Percentiles rank a stretch among this genome's conserved stretches.
Conservation (phyloP, 2,113 vertebrate genomes). For the Prunella fulvescens region DNA sequence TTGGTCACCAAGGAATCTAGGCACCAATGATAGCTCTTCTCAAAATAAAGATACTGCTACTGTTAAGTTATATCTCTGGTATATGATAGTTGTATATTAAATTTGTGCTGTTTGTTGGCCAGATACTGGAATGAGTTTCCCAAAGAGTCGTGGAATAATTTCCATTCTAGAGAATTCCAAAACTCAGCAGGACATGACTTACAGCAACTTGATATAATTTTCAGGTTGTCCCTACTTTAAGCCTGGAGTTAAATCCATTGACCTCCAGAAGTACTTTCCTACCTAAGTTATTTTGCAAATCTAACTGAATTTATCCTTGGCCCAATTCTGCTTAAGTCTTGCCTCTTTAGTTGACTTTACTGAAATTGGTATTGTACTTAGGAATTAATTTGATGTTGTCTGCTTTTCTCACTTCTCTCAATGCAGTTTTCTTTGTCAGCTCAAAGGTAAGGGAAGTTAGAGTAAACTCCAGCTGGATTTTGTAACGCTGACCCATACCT, state of each 20-base stretch:
- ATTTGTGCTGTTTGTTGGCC: neutral
- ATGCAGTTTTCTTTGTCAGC: neutral
- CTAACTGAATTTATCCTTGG: neutral
- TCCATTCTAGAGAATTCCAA: neutral
- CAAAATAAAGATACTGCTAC: neutral
- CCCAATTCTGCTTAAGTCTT: neutral
- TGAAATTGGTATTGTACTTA: neutral
- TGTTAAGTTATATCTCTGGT: neutral
- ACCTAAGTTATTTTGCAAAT: neutral
- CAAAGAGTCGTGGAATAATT: neutral
- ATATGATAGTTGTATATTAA: neutral
- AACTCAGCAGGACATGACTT: neutral
- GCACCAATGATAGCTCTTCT: neutral
- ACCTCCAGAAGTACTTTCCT: neutral
- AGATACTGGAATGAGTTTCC: neutral
- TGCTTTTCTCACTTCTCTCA: neutral
- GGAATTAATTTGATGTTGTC: neutral
- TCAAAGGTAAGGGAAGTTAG: neutral
- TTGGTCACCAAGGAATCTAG: neutral
- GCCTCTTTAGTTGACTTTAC: neutral
- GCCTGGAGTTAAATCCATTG: neutral
- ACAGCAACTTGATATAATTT: neutral
- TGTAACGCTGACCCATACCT: fast-evolving
- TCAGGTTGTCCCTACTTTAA: neutral
- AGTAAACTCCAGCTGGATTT: neutral